Evolutionary conservation across 2,113 vertebrate genomes (phyloP).

Genomic region (Dicaeum eximium): DNA sequence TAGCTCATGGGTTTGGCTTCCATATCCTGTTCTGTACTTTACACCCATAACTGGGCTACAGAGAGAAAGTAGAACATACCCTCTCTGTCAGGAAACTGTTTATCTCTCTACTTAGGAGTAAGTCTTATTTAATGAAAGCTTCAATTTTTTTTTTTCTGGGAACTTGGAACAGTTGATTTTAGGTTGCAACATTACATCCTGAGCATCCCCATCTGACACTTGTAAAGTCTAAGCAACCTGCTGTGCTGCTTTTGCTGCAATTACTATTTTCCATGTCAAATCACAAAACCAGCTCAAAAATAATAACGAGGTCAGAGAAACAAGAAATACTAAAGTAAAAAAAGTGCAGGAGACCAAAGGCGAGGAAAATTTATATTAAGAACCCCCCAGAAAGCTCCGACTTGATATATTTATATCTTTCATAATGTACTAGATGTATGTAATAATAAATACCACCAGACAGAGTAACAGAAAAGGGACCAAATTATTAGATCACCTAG

Average conservation of each 20-base stretch:
- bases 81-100: background rate
- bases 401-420: background rate
- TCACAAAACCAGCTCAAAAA: background rate
- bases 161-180: background rate
- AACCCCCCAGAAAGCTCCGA: background rate
- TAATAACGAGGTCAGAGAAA: slow-evolving; percentile 21
- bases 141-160: background rate
- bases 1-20: slow-evolving; percentile 10
- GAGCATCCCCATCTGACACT: background rate
- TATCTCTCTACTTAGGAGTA: background rate
- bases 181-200: background rate
- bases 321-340: background rate
- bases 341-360: background rate
- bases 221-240: background rate
- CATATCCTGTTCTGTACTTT: background rate
- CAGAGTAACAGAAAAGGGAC: background rate
- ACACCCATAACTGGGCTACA: background rate
- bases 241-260: background rate
- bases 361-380: background rate
- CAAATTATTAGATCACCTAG: slow-evolving; percentile 1
- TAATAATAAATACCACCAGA: background rate
- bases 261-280: background rate
- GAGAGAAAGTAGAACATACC: background rate
- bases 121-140: background rate
- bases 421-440: background rate